Conservation (phyloP, 2,797 vertebrate genomes). For the Neostethus bicornis region DNA sequence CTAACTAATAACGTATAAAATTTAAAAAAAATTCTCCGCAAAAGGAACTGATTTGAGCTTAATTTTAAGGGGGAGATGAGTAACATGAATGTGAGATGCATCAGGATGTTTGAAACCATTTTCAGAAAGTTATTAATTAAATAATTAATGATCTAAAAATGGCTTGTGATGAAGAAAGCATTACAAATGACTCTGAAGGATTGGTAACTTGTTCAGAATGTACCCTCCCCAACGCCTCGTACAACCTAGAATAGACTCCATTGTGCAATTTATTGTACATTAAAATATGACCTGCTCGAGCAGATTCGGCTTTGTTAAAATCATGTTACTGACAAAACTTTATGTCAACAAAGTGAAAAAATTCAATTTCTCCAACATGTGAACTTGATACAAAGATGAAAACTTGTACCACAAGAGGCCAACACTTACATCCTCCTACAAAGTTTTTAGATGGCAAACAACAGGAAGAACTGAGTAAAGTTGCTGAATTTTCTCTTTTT, state of each 20-base stretch:
- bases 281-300: too few species aligned
- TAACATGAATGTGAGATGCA: neutral
- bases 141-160: neutral
- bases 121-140: neutral
- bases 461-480: neutral
- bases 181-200: too few species aligned
- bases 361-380: too few species aligned
- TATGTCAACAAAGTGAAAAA: too few species aligned
- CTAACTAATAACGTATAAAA: neutral
- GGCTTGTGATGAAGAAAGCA: neutral
- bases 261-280: too few species aligned
- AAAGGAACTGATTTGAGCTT: neutral
- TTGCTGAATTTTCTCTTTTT: neutral
- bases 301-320: too few species aligned
- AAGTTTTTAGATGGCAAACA: neutral
- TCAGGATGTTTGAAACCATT: neutral
- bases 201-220: too few species aligned
- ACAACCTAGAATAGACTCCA: too few species aligned
- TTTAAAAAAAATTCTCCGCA: slow-evolving; percentile 7
- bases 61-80: neutral
- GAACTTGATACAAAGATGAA: neutral
- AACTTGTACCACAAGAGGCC: too few species aligned
- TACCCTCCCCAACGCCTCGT: too few species aligned
- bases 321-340: neutral
- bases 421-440: neutral